Base-by-base conservation (phyloP, 2,888 invertebrate species). In the Trichacis sp. region DNA sequence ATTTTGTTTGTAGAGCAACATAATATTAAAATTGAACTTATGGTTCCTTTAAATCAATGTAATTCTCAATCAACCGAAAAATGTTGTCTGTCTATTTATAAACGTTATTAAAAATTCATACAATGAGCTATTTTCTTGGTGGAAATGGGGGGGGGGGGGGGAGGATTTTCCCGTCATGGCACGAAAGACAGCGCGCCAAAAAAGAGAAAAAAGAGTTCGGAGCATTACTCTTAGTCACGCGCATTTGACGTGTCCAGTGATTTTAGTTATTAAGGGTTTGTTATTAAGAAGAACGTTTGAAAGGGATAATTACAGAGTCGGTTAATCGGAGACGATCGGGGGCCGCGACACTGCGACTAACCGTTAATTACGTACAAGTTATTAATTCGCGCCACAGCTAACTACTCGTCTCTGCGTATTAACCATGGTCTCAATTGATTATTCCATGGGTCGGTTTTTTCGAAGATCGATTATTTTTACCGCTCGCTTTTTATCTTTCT, bases 361-460 rank as follows among this genome's bases (percentile, higher is more conserved):
- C 63, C 72, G 75, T 76, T 81, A 80, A 82, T 81, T 82, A 80
- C 73, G 71, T 68, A 64, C 40, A 14, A 63, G 68, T 78, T 81
- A 81, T 81, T 82, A 81, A 82, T 81, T 79, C 73, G 67, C 71
- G 66, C 69, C 71, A 64, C 68, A 70, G 74, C 70, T 74, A 73
- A 72, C 73, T 73, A 66, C 69, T 70, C 71, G 66, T 74, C 74
- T 67, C 68, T 72, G 54, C 70, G 51, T 64, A 74, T 76, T 76
- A 77, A 72, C 70, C 66, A 53, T 64, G 69, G 71, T 68, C 51
- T 73, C 75, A 77, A 78, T 78, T 77, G 76, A 78, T 78, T 78
- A 74, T 73, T 73, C 63, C 55, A 58, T 49, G 17, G 51, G 9
- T 33, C 15, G 29, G 42, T 33, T 57, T 63, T 67, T 67, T 59